Evolutionary conservation across 2,797 vertebrate genomes (phyloP), one percentile per base, ranked within the genome.

Genomic region (Petrocephalus sullivani): DNA sequence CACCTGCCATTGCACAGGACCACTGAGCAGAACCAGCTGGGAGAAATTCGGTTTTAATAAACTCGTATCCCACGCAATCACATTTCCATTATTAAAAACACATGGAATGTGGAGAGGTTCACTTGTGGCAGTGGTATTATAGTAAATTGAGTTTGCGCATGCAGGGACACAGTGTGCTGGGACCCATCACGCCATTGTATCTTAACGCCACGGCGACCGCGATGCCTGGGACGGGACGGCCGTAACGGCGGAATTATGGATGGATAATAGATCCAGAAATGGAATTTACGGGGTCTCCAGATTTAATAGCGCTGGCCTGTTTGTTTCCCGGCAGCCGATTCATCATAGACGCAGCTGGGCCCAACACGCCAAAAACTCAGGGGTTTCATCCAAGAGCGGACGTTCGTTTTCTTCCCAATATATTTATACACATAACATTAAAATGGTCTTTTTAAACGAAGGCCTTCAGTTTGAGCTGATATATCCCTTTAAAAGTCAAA

Each of bases 31-130:
- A 16, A 28, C 37, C 83, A 0, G 57, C 53, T 78, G 85, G 88
- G 92, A 91, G 91, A 93, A 91, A 93, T 93, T 93, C 92, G 91
- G 91, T 92, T 93, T 93, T 93, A 93, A 94, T 94, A 93, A 94
- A 92, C 90, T 92, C 87, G 14, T 89, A 88, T 83, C 90, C 91
- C 92, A 91, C 88, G 86, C 90, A 92, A 94, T 94, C 89, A 92
- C 88, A 93, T 92, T 91, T 90, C 89, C 90, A 93, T 92, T 93
- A 94, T 90, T 92, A 90, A 91, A 92, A 87, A 9, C 61, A 89
- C 49, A 90, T 85, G 91, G 91, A 46, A 86, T 86, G 56, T n/a
- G 53, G 16, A 58, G 57, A 64, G 88, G 75, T 88, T 88, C 90
- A 92, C 92, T 92, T 91, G 93, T 0, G 89, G 92, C 89, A 89